A percentile compares a stretch with the other conserved stretches of the same genome.
Evolutionary conservation across 1,140 invertebrate species (phyloP).

Genomic region (Anagrus nilaparvatae): DNA sequence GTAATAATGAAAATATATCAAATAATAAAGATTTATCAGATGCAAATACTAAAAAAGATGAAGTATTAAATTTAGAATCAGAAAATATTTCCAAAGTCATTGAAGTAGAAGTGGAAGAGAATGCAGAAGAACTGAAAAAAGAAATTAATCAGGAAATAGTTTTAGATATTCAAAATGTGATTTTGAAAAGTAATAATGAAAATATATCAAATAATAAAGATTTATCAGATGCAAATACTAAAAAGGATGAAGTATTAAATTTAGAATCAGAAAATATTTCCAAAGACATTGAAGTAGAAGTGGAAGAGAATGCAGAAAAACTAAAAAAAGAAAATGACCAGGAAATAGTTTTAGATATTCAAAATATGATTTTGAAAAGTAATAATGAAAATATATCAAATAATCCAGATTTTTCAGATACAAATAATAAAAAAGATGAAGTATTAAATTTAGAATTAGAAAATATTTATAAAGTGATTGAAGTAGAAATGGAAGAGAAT

Average conservation of each 20-base stretch:
- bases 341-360: conserved; percentile 15
- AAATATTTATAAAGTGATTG: neutral
- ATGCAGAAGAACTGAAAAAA: too few relatives aligned
- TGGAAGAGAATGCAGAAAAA: neutral
- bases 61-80: neutral
- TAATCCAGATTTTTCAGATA: neutral
- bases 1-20: neutral
- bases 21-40: neutral
- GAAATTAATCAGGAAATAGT: neutral
- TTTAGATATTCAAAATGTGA: neutral
- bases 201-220: neutral
- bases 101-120: neutral
- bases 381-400: neutral
- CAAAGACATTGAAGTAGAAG: too few relatives aligned
- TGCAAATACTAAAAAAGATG: neutral
- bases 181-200: neutral
- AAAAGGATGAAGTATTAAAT: neutral
- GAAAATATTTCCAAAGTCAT: neutral
- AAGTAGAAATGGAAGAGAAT: neutral
- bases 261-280: neutral
- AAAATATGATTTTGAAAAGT: neutral
- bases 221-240: neutral
- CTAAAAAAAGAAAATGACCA: conserved; percentile 6
- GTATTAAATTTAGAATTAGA: neutral
- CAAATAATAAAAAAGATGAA: neutral